These are phyloP conservation scores for Steinernema feltiae DNA, from an alignment of 1,140 invertebrate genomes.

Conservation along the genomic window DNA sequence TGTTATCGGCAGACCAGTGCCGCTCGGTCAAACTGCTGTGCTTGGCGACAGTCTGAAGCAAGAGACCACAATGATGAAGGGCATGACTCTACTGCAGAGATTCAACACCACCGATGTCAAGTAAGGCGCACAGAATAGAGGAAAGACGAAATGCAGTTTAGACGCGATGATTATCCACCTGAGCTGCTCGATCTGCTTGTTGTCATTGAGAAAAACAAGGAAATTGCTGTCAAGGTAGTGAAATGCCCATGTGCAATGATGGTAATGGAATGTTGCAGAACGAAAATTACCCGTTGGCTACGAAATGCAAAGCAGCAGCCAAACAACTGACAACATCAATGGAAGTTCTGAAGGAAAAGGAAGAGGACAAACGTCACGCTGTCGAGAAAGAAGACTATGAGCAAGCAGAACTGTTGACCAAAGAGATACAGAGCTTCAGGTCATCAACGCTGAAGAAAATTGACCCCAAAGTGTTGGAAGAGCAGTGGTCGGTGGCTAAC, in stretches of 20 bases:
- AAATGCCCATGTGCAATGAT: background rate
- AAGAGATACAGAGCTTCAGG: constrained; percentile 32
- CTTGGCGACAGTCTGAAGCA: background rate
- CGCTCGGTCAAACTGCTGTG: background rate
- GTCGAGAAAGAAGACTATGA: constrained; percentile 32
- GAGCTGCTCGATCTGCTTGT: constrained; percentile 25
- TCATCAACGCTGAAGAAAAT: constrained; percentile 22
- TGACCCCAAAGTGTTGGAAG: constrained; percentile 22
- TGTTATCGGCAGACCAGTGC: constrained; percentile 20
- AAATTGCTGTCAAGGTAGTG: constrained; percentile 26
- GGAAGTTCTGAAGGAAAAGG: constrained; percentile 22
- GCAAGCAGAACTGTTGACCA: constrained; percentile 25
- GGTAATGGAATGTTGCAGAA: constrained; percentile 19
- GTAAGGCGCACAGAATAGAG: background rate
- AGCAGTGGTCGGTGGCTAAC: no score
- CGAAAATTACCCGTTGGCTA: constrained; percentile 30
- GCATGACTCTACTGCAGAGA: constrained; percentile 25
- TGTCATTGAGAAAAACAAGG: constrained; percentile 29
- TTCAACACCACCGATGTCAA: constrained; percentile 5
- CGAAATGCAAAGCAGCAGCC: constrained; percentile 26
- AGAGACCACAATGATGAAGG: constrained; percentile 6
- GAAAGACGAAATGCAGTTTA: background rate
- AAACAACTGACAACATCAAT: constrained; percentile 22
- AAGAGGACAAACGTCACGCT: constrained; percentile 25
- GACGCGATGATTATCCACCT: constrained; percentile 20